phyloP scores from a whole-genome alignment of 2,888 invertebrate genomes.

The Aphidius colemani region DNA sequence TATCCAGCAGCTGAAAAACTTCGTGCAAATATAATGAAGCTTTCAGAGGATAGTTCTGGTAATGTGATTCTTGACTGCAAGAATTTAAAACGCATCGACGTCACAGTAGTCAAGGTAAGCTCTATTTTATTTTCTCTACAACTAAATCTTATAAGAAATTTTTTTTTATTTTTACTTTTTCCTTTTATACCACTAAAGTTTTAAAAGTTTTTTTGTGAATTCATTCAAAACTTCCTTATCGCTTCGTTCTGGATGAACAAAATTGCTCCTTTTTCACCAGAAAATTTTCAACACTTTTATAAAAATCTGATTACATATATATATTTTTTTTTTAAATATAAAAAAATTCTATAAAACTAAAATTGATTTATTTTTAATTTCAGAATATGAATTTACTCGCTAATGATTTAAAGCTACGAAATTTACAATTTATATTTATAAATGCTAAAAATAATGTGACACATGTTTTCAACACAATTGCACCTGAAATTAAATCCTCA shows the following conservation, averaged over 20 bases:
- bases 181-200: not conserved
- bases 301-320: not conserved
- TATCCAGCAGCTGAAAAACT: slow-evolving; percentile 85
- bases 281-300: not conserved
- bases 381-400: slow-evolving; percentile 65
- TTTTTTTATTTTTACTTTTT: no score
- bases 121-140: slow-evolving; percentile 13
- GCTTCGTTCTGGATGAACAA: not conserved
- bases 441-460: slow-evolving; percentile 55
- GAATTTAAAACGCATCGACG: slow-evolving; percentile 66
- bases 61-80: slow-evolving; percentile 62
- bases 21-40: slow-evolving; percentile 60
- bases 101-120: slow-evolving; percentile 66
- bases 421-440: slow-evolving; percentile 63
- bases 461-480: slow-evolving; percentile 36
- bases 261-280: not conserved
- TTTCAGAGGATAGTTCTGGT: slow-evolving; percentile 39
- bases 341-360: not conserved
- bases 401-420: slow-evolving; percentile 62
- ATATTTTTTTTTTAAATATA: not conserved
- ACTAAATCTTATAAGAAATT: no score
- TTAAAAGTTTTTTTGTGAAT: slow-evolving; percentile 4
- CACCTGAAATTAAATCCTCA: slow-evolving; percentile 39
- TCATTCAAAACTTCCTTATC: not conserved
- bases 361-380: slow-evolving; percentile 34